Conservation (phyloP, 2,888 invertebrate species). For the Mimumesa dahlbomi region DNA sequence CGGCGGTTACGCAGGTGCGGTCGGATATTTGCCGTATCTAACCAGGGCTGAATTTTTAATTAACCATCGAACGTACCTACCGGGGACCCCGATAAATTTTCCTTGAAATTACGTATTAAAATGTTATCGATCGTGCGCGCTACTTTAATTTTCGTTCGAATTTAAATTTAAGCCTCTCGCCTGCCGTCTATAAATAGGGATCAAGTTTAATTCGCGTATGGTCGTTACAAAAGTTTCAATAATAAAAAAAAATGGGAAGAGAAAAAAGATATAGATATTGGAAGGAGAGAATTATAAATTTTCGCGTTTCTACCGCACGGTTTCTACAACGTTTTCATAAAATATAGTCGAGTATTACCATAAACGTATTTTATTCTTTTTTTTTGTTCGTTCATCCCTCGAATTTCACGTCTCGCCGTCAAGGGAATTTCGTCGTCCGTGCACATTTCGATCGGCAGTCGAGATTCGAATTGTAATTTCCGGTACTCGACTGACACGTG, state of each 20-base stretch:
- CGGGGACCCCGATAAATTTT: constrained; percentile 5
- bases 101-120: constrained; percentile 3
- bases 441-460: constrained; percentile 8
- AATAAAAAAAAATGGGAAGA: no score
- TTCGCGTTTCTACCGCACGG: no score
- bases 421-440: neutral
- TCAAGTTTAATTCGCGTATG: no score
- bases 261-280: no score
- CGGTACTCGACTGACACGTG: neutral
- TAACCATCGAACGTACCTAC: neutral
- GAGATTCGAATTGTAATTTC: constrained; percentile 26
- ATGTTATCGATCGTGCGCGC: neutral
- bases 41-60: constrained; percentile 29
- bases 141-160: neutral
- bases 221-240: no score
- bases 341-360: no score
- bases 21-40: constrained; percentile 5
- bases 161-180: neutral
- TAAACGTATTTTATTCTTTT: no score
- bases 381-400: neutral
- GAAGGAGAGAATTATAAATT: no score
- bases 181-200: no score
- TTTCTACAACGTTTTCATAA: no score
- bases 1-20: neutral
- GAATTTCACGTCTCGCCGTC: neutral